phyloP scores from a whole-genome alignment of 37 sponge, comb jelly and placozoan species.

The Dysidea cf. avara region DNA sequence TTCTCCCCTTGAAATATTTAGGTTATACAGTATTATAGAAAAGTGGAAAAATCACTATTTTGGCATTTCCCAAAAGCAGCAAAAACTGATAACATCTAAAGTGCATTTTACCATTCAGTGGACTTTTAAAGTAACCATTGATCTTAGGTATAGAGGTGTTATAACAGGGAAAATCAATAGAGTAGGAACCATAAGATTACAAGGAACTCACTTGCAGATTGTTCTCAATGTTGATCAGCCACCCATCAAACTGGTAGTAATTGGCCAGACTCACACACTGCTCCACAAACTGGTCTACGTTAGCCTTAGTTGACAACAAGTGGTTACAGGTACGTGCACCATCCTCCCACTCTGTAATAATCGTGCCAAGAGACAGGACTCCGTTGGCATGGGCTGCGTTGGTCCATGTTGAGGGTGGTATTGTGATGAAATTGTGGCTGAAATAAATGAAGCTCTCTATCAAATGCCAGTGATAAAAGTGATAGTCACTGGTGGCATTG shows the following conservation, averaged over 20 bases:
- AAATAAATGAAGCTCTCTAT: slow-evolving; percentile 93
- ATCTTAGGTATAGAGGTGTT: too few relatives aligned
- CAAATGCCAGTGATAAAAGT: slow-evolving; percentile 95
- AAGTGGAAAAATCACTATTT: too few relatives aligned
- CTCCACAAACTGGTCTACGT: slow-evolving; percentile 50
- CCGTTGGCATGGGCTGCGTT: slow-evolving; percentile 91
- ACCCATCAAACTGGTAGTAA: slow-evolving; percentile 94
- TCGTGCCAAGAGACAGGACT: slow-evolving; percentile 76
- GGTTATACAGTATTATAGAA: too few relatives aligned
- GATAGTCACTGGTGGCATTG: slow-evolving; percentile 58
- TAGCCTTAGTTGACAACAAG: slow-evolving; percentile 53
- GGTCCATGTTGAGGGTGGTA: slow-evolving; percentile 95
- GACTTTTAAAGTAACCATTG: too few relatives aligned
- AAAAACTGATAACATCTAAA: too few relatives aligned
- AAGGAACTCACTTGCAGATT: slow-evolving; percentile 56
- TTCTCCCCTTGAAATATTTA: too few relatives aligned
- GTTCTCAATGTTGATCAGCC: slow-evolving; percentile 99
- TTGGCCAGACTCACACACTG: slow-evolving; percentile 75
- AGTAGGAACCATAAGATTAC: too few relatives aligned
- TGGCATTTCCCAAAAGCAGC: too few relatives aligned
- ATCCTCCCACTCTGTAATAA: slow-evolving; percentile 93
- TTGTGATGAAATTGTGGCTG: slow-evolving; percentile 91
- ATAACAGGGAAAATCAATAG: too few relatives aligned
- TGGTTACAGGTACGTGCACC: slow-evolving; percentile 73
- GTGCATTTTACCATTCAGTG: too few relatives aligned